These are phyloP conservation scores for Drosophila eohydei DNA, from an alignment of 2,888 invertebrate genomes.

Conservation along the genomic window DNA sequence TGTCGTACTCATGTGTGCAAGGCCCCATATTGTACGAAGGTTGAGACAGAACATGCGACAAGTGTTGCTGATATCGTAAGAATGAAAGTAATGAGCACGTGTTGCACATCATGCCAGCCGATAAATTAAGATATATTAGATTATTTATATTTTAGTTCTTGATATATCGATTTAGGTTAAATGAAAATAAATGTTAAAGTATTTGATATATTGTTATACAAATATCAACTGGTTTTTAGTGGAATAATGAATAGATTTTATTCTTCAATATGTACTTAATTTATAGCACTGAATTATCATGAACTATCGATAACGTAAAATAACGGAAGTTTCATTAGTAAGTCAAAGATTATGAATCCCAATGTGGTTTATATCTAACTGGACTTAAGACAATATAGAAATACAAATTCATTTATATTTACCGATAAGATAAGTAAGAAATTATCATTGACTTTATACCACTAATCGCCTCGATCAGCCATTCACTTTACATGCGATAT, in stretches of 20 bases:
- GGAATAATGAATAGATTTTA: not conserved
- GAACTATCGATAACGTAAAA: not conserved
- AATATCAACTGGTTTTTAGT: not conserved
- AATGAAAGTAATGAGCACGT: slow-evolving; percentile 16
- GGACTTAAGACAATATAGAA: not conserved
- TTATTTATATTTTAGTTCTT: not conserved
- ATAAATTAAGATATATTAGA: slow-evolving; percentile 9
- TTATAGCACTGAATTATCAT: not conserved
- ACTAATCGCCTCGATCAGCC: not conserved
- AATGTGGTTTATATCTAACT: too few species aligned
- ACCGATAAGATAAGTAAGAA: not conserved
- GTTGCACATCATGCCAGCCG: slow-evolving; percentile 1
- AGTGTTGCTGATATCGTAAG: slow-evolving; percentile 39
- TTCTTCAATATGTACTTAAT: not conserved
- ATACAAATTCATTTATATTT: not conserved
- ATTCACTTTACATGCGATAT: not conserved
- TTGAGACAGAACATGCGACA: slow-evolving; percentile 13
- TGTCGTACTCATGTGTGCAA: slow-evolving; percentile 8
- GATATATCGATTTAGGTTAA: not conserved
- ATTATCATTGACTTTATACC: not conserved
- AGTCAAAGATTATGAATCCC: not conserved
- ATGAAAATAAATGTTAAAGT: not conserved
- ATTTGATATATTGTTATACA: not conserved
- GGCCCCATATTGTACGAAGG: slow-evolving; percentile 25
- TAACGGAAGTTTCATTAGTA: not conserved